Conservation (phyloP, 2,888 invertebrate species). For the Megastigmus dorsalis region DNA sequence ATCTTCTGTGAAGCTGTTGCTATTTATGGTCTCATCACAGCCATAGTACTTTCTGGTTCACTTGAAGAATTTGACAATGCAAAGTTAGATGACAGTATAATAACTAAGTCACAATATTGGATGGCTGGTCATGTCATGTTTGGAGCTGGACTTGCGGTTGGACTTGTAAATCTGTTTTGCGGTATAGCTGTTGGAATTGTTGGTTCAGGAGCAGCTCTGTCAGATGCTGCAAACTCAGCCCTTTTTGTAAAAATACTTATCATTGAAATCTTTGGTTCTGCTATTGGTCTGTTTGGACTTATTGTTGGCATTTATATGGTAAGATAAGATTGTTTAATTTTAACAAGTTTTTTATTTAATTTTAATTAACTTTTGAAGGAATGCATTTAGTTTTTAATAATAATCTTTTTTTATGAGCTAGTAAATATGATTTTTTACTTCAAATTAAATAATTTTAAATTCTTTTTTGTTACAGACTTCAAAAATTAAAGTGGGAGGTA, state of each 20-base stretch:
- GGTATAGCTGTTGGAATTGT: constrained; percentile 98
- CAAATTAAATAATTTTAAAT: background rate
- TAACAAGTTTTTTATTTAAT: constrained; percentile 6
- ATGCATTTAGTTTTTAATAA: too few species aligned
- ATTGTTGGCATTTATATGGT: constrained; percentile 98
- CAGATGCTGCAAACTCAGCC: constrained; percentile 97
- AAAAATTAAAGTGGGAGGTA: constrained; percentile 84
- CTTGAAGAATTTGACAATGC: constrained; percentile 76
- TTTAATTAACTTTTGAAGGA: constrained; percentile 23
- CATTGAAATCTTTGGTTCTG: constrained; percentile 99
- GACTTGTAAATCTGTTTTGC: constrained; percentile 96
- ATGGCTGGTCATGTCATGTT: constrained; percentile 96
- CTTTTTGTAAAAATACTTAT: constrained; percentile 99
- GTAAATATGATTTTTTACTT: background rate
- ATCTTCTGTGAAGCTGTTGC: constrained; percentile 99
- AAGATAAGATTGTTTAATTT: constrained; percentile 58
- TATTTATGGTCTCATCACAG: constrained; percentile 98
- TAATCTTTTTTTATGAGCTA: constrained; percentile 28
- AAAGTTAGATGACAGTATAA: constrained; percentile 52
- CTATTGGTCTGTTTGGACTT: constrained; percentile 98
- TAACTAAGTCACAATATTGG: constrained; percentile 81
- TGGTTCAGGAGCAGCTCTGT: constrained; percentile 97
- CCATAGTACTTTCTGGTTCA: constrained; percentile 95
- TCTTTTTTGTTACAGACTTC: constrained; percentile 76
- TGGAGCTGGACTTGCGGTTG: constrained; percentile 95